Percentiles rank a stretch among this genome's conserved stretches.
phyloP scores from a whole-genome alignment of 53 echinoderm and acorn worm genomes.

The Patiria pectinifera region DNA sequence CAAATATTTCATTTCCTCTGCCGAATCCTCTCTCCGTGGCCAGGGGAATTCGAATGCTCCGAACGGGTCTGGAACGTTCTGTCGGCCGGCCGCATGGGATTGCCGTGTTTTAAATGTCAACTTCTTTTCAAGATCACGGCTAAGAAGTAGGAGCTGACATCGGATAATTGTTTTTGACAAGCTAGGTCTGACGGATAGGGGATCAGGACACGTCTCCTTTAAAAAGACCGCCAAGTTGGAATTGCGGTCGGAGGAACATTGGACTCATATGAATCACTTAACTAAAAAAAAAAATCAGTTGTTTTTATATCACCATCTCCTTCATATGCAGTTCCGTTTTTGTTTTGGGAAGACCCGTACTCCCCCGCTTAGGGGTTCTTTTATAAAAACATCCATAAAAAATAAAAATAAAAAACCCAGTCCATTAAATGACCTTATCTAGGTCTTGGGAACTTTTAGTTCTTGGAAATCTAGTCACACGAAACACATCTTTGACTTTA shows the following conservation, averaged over 20 bases:
- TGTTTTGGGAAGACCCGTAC: too few relatives aligned
- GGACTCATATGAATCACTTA: not conserved
- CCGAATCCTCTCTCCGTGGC: not conserved
- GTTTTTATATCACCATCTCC: too few relatives aligned
- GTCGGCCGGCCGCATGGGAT: not conserved
- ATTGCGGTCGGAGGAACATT: not conserved
- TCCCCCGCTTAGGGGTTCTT: too few relatives aligned
- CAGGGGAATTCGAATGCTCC: not conserved
- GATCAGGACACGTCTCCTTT: not conserved
- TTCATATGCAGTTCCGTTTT: too few relatives aligned
- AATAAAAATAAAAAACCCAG: too few relatives aligned
- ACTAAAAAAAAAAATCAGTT: not conserved
- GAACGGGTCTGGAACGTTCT: not conserved
- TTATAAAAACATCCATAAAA: too few relatives aligned
- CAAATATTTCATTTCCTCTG: constrained; percentile 15
- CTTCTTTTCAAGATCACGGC: not conserved
- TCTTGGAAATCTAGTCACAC: too few relatives aligned
- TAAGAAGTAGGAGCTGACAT: not conserved
- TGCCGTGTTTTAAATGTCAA: not conserved
- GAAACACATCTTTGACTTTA: too few relatives aligned
- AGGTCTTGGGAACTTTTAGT: too few relatives aligned
- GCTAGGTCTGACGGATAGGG: not conserved
- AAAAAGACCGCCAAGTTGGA: not conserved
- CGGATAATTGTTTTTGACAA: not conserved
- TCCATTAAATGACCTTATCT: too few relatives aligned